Evolutionary conservation across 64 coral and sea anemone species (phyloP).

Genomic region (Stylophora pistillata): DNA sequence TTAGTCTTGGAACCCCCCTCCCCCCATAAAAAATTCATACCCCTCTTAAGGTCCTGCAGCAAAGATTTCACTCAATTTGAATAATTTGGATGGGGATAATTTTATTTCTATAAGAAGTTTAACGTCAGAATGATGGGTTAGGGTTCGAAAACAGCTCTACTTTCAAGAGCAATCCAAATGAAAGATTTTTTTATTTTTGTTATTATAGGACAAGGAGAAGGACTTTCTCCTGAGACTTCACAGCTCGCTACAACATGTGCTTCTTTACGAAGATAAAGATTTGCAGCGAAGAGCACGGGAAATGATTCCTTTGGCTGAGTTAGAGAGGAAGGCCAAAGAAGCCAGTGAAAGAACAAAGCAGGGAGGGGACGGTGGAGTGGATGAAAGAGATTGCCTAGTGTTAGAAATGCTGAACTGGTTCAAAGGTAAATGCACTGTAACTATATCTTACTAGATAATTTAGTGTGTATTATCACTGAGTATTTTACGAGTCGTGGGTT

Average conservation of each 20-base stretch:
- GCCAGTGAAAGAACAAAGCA: constrained; percentile 66
- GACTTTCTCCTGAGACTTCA: constrained; percentile 58
- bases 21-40: too few relatives aligned
- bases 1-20: too few relatives aligned
- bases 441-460: neutral
- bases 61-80: too few relatives aligned
- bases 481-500: too few relatives aligned
- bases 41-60: too few relatives aligned
- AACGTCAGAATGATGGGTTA: neutral
- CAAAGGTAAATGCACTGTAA: constrained; percentile 43
- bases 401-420: constrained; percentile 81
- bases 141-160: neutral
- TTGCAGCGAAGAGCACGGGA: constrained; percentile 63
- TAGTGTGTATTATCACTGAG: too few relatives aligned
- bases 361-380: constrained; percentile 45
- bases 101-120: too few relatives aligned
- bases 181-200: neutral
- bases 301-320: constrained; percentile 61
- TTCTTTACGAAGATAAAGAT: constrained; percentile 79
- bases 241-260: constrained; percentile 74
- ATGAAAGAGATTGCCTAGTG: constrained; percentile 74
- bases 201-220: constrained; percentile 3
- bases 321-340: constrained; percentile 64
- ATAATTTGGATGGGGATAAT: too few relatives aligned
- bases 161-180: neutral